These are phyloP conservation scores for Ochropleura leucogaster DNA, from an alignment of 2,888 invertebrate genomes.

Conservation along the genomic window DNA sequence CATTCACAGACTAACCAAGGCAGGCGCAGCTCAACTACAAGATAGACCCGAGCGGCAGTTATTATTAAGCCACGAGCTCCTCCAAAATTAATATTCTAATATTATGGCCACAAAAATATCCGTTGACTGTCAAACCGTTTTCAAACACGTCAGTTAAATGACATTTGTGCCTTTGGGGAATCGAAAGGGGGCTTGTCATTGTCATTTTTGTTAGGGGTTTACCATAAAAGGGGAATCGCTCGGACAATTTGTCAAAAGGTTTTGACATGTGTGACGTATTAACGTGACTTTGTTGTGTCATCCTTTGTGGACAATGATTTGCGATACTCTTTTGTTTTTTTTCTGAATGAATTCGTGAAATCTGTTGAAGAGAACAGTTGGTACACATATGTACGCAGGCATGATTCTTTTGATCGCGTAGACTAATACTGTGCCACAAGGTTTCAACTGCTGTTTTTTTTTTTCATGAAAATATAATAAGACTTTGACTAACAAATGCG, in stretches of 20 bases:
- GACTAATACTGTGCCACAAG: too few relatives aligned
- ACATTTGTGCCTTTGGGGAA: constrained; percentile 17
- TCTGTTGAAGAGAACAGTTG: not conserved
- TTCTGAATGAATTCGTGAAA: constrained; percentile 5
- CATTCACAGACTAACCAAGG: too few relatives aligned
- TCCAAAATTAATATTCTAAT: not conserved
- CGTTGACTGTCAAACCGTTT: constrained; percentile 18
- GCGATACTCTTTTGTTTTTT: constrained; percentile 16
- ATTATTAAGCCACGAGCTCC: too few relatives aligned
- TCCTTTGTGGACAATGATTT: constrained; percentile 26
- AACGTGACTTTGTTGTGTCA: constrained; percentile 23
- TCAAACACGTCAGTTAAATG: constrained; percentile 27
- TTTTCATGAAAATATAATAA: too few relatives aligned
- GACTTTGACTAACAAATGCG: too few relatives aligned
- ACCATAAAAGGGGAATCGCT: constrained; percentile 12
- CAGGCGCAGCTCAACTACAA: too few relatives aligned
- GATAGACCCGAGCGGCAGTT: too few relatives aligned
- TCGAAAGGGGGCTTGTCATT: constrained; percentile 20
- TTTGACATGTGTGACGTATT: constrained; percentile 33
- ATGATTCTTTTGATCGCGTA: too few relatives aligned
- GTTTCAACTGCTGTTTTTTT: too few relatives aligned
- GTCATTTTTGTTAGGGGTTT: constrained; percentile 18
- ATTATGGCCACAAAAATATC: constrained; percentile 13
- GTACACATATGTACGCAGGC: too few relatives aligned
- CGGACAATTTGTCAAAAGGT: constrained; percentile 35